Evolutionary conservation across 35 echinoderm and acorn worm species (phyloP), one percentile per base, ranked within the genome.

Genomic region (Amphiura filiformis): DNA sequence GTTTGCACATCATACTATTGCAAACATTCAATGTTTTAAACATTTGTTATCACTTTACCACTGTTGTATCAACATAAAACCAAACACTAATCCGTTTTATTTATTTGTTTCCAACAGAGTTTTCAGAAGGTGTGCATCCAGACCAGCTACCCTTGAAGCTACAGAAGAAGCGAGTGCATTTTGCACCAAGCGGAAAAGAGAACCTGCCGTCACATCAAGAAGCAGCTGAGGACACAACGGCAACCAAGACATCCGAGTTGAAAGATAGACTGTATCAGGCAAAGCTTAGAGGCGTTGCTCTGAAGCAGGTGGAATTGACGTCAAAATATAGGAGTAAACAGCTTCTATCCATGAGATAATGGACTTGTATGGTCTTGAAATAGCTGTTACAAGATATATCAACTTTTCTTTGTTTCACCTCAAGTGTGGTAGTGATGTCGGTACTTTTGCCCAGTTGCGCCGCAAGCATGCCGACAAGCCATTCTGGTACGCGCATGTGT

Each of bases 311-410:
- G 34, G 96, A 98, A 82, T 30, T 65, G 33, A 82, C 89, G 38
- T 86, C 96, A 2, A 91, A 89, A 56, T 81, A 84, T 13, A 98
- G 93, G 49, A 98, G 96, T 84, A 98, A 94, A 84, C 89, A 92
- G 40, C 37, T 98, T 30, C 79, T 98, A 34, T 91, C 89, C 35
- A 97, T 97, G 94, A 92, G n/a, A n/a, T n/a, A n/a, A n/a, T n/a
- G n/a, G n/a, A n/a, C n/a, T n/a, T n/a, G n/a, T n/a, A n/a, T n/a
- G n/a, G n/a, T n/a, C n/a, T n/a, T n/a, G n/a, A n/a, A n/a, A n/a
- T n/a, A n/a, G n/a, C n/a, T n/a, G n/a, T n/a, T n/a, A n/a, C n/a
- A n/a, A n/a, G n/a, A n/a, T n/a, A n/a, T n/a, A n/a, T n/a, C n/a
- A n/a, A n/a, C n/a, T n/a, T n/a, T n/a, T n/a, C n/a, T n/a, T n/a